Evolutionary conservation across 2,113 vertebrate genomes (phyloP).

Genomic region (Anoura caudifer): DNA sequence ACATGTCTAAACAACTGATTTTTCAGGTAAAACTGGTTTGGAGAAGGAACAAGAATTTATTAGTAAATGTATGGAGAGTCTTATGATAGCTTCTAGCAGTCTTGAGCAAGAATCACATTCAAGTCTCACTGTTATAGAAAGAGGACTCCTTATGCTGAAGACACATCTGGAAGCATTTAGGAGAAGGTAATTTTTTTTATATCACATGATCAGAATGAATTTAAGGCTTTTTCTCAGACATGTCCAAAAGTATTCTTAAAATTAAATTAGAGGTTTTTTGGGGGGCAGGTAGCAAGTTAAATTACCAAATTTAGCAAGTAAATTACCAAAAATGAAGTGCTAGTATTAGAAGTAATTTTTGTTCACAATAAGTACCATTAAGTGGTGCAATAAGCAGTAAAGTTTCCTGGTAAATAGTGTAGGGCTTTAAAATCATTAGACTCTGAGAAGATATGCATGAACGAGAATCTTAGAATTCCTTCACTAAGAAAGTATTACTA

Average conservation of each 20-base stretch:
- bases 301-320: background rate
- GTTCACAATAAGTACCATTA: slow-evolving; percentile 3
- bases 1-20: slow-evolving; percentile 55
- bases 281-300: slow-evolving; percentile 14
- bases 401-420: slow-evolving; percentile 4
- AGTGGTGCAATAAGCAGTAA: background rate
- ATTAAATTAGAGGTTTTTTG: slow-evolving; percentile 1
- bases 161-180: slow-evolving; percentile 98
- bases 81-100: slow-evolving; percentile 96
- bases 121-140: slow-evolving; percentile 96
- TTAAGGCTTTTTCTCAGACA: background rate
- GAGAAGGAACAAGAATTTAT: slow-evolving; percentile 99
- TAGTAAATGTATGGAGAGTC: slow-evolving; percentile 99
- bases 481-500: slow-evolving; percentile 10
- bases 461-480: slow-evolving; percentile 19
- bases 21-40: slow-evolving; percentile 94
- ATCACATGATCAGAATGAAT: background rate
- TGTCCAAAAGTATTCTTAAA: slow-evolving; percentile 34
- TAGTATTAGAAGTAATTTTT: slow-evolving; percentile 28
- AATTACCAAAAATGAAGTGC: background rate
- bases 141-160: slow-evolving; percentile 98
- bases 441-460: slow-evolving; percentile 53
- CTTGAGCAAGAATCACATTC: slow-evolving; percentile 95
- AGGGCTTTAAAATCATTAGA: slow-evolving; percentile 15
- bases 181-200: slow-evolving; percentile 87